These are phyloP conservation scores for Aegypius monachus DNA, from an alignment of 2,113 vertebrate genomes.

Conservation along the genomic window DNA sequence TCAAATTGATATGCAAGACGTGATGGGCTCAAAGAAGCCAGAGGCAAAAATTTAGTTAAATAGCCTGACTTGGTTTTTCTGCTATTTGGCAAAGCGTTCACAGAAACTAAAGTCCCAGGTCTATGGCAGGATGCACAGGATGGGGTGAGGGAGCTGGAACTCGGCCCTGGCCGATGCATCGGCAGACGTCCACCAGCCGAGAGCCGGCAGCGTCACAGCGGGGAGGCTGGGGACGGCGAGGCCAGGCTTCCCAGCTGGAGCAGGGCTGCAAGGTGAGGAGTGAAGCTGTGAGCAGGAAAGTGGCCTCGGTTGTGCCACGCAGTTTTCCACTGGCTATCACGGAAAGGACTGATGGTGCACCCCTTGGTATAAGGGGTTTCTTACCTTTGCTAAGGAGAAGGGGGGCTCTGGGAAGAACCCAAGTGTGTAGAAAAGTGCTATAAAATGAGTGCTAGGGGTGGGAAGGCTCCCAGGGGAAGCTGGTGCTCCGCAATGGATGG, in stretches of 20 bases:
- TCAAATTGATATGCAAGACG: background rate
- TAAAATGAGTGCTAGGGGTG: background rate
- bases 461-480: background rate
- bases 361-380: background rate
- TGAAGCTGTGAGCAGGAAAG: background rate
- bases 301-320: fast-evolving
- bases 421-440: background rate
- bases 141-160: background rate
- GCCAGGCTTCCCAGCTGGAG: background rate
- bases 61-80: background rate
- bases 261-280: background rate
- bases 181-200: fast-evolving
- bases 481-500: background rate
- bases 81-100: background rate
- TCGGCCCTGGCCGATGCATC: fast-evolving
- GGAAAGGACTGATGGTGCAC: background rate
- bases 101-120: background rate
- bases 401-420: background rate
- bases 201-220: fast-evolving
- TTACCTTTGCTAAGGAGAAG: background rate
- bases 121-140: background rate
- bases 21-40: background rate
- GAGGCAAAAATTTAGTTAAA: background rate
- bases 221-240: background rate
- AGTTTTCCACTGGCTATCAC: fast-evolving